Evolutionary conservation across 2,113 vertebrate genomes (phyloP).

Genomic region (Petroica traversi): DNA sequence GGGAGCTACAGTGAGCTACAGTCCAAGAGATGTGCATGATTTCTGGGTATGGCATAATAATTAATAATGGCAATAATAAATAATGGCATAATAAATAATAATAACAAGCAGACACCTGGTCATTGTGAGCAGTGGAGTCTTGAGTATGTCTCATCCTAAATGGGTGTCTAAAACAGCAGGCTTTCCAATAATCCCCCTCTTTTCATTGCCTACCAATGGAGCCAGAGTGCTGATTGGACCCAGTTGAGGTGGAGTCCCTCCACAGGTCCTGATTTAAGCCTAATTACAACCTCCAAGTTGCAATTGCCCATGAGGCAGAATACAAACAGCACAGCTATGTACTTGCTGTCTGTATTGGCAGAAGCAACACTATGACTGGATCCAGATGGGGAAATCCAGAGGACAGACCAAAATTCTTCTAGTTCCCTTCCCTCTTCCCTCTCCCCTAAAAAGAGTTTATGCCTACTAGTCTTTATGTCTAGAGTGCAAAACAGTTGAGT

Average conservation of each 20-base stretch:
- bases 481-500: not conserved
- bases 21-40: rapidly evolving
- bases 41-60: not conserved
- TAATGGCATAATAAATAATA: not conserved
- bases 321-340: not conserved
- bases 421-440: not conserved
- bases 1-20: not conserved
- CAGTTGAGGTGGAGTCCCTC: rapidly evolving
- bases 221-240: no score
- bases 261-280: not conserved
- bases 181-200: rapidly evolving
- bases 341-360: not conserved
- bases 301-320: not conserved
- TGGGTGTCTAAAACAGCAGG: not conserved
- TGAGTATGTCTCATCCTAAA: not conserved
- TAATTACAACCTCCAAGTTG: not conserved
- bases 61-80: not conserved
- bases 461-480: not conserved
- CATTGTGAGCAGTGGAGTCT: rapidly evolving
- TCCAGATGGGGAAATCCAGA: not conserved
- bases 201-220: not conserved
- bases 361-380: rapidly evolving
- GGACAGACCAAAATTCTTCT: not conserved
- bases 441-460: not conserved
- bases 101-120: not conserved